A percentile compares a stretch with the other conserved stretches of the same genome.
These are phyloP conservation scores for Campoletis sonorensis DNA, from an alignment of 1,140 invertebrate genomes.

Conservation along the genomic window DNA sequence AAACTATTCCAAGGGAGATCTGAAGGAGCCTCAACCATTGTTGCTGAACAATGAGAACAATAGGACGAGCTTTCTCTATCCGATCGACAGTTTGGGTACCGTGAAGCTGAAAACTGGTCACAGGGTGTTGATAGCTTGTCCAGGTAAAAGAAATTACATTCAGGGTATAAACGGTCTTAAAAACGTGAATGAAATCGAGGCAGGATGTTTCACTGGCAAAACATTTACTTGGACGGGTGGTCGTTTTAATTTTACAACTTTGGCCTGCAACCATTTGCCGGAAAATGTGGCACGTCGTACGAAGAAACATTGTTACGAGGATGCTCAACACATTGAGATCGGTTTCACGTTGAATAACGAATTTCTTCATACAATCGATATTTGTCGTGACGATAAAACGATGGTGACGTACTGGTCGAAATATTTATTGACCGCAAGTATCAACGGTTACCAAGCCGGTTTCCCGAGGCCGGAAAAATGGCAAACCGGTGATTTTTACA, in stretches of 20 bases:
- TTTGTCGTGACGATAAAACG: constrained; percentile 72
- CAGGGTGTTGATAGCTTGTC: constrained; percentile 60
- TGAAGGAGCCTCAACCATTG: constrained; percentile 63
- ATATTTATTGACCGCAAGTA: constrained; percentile 61
- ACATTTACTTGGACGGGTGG: constrained; percentile 51
- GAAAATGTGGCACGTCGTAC: constrained; percentile 24
- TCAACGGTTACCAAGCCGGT: constrained; percentile 58
- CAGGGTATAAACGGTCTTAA: constrained; percentile 3
- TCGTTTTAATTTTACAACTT: constrained; percentile 46
- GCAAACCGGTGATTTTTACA: constrained; percentile 62
- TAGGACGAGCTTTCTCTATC: constrained; percentile 54
- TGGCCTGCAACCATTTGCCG: constrained; percentile 51
- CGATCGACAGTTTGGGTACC: constrained; percentile 39
- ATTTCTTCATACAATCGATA: constrained; percentile 69
- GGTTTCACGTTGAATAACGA: constrained; percentile 56
- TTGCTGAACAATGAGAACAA: constrained; percentile 49
- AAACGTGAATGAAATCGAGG: constrained; percentile 34
- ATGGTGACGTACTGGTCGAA: constrained; percentile 72
- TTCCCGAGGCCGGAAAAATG: constrained; percentile 64
- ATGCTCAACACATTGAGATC: constrained; percentile 53
- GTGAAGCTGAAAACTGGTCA: constrained; percentile 30
- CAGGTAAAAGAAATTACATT: constrained; percentile 59
- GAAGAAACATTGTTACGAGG: constrained; percentile 15
- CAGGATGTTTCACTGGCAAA: constrained; percentile 52
- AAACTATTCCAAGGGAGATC: constrained; percentile 55